These are phyloP conservation scores for Denticeps clupeoides DNA, from an alignment of 2,797 vertebrate genomes.

Conservation along the genomic window DNA sequence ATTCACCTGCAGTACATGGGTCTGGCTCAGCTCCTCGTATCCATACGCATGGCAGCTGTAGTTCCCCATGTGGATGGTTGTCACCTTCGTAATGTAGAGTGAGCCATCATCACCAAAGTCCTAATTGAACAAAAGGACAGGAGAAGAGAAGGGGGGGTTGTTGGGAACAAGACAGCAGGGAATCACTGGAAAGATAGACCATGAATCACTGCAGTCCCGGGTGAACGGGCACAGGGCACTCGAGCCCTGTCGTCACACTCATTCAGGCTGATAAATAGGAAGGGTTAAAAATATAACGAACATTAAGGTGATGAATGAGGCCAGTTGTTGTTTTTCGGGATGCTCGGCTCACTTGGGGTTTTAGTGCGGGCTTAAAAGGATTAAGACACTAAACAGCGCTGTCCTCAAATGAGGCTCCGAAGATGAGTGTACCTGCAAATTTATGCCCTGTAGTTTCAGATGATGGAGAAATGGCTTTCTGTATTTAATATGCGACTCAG, in stretches of 20 bases:
- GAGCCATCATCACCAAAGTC: conserved; percentile 94
- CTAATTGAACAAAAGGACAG: conserved; percentile 47
- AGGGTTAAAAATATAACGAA: conserved; percentile 69
- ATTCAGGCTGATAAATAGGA: conserved; percentile 60
- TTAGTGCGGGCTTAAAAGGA: conserved; percentile 51
- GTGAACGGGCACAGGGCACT: conserved; percentile 38
- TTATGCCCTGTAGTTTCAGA: neutral
- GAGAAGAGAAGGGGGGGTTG: conserved; percentile 31
- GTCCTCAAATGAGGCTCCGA: conserved; percentile 38
- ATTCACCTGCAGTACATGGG: conserved; percentile 98
- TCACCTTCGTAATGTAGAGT: conserved; percentile 96
- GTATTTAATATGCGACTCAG: no score
- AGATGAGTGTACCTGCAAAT: conserved; percentile 18
- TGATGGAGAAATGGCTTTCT: neutral
- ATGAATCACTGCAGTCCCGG: conserved; percentile 54
- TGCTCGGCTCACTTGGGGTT: conserved; percentile 47
- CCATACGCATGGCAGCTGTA: conserved; percentile 95
- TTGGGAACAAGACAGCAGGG: conserved; percentile 39
- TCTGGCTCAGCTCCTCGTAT: conserved; percentile 86
- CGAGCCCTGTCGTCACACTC: conserved; percentile 41
- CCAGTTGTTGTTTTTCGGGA: conserved; percentile 49
- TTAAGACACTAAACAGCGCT: conserved; percentile 58
- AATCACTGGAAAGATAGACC: conserved; percentile 36
- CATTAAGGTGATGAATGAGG: conserved; percentile 68
- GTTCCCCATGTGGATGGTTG: conserved; percentile 94